Percentiles rank a stretch among this genome's conserved stretches.
Conservation (phyloP, 2,888 invertebrate genomes). For the Agrotis exclamationis region DNA sequence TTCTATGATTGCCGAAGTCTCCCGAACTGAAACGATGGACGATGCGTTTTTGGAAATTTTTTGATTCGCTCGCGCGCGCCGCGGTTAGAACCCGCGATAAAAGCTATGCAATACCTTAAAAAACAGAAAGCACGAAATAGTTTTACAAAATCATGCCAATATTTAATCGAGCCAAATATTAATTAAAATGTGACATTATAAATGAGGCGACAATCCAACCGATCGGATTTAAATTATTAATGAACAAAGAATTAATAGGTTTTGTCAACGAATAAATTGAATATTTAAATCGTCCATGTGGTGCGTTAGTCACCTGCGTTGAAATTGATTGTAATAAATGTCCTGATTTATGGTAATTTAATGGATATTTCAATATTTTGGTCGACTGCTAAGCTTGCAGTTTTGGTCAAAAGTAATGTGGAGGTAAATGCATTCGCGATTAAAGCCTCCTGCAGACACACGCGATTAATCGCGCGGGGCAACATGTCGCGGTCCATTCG, state of each 20-base stretch:
- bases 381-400: background rate
- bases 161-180: slow-evolving; percentile 31
- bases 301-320: slow-evolving; percentile 27
- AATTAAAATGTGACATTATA: slow-evolving; percentile 52
- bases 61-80: too few species aligned
- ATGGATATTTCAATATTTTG: slow-evolving; percentile 32
- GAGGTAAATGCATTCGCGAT: background rate
- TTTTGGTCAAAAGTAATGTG: background rate
- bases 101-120: too few species aligned
- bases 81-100: too few species aligned
- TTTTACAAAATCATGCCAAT: slow-evolving; percentile 19
- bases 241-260: slow-evolving; percentile 65
- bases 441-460: too few species aligned
- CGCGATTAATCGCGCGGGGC: too few species aligned
- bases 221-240: slow-evolving; percentile 60
- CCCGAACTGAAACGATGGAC: too few species aligned
- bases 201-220: slow-evolving; percentile 45
- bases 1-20: too few species aligned
- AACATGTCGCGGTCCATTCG: too few species aligned
- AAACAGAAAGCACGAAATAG: slow-evolving; percentile 3
- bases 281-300: slow-evolving; percentile 55
- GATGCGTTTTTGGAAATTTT: too few species aligned
- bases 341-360: slow-evolving; percentile 43
- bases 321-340: slow-evolving; percentile 38
- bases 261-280: slow-evolving; percentile 64